Conservation (phyloP, 2,113 vertebrate species). For the Alethe castanea region DNA sequence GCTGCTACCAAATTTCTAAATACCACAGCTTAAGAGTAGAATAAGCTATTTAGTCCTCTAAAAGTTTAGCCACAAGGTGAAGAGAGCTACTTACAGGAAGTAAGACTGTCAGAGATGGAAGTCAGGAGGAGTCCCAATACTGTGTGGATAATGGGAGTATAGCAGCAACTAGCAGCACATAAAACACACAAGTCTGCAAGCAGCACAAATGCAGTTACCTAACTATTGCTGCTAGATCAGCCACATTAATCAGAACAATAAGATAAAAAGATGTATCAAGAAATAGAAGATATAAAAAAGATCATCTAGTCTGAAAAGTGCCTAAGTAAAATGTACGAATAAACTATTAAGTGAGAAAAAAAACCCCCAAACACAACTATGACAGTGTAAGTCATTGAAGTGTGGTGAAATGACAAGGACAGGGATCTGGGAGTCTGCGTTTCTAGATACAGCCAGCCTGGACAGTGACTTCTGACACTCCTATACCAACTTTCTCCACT, state of each 20-base stretch:
- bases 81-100: neutral
- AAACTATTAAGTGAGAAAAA: neutral
- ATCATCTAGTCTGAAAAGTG: neutral
- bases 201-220: neutral
- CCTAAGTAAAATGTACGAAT: neutral
- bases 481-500: neutral
- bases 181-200: neutral
- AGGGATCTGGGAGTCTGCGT: neutral
- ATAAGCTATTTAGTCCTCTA: neutral
- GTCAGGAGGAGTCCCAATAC: neutral
- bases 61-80: neutral
- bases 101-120: neutral
- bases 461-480: neutral
- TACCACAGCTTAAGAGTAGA: neutral
- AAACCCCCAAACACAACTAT: neutral
- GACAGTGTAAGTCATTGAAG: neutral
- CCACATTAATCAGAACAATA: neutral
- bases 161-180: neutral
- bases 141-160: neutral
- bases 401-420: neutral
- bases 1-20: neutral
- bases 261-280: neutral
- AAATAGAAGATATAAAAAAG: neutral
- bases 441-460: neutral
- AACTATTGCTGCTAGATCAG: neutral